Base-by-base conservation (phyloP, 1,140 invertebrate species). In the Scylla paramamosain region DNA sequence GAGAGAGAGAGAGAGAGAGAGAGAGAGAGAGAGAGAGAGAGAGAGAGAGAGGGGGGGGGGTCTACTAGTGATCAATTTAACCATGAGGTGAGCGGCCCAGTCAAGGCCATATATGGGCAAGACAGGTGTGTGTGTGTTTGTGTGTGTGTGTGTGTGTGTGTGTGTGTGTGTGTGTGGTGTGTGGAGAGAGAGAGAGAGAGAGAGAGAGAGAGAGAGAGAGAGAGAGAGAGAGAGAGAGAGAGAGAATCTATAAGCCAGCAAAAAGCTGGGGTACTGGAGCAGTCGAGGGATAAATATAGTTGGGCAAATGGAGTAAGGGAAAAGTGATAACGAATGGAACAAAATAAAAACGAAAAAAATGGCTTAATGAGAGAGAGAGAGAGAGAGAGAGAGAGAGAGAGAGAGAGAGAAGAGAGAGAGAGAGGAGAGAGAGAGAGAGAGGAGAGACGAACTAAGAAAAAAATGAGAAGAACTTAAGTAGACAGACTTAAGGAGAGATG, bases 131-230 rank as follows among this genome's bases (percentile, higher is more conserved):
- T 83, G 91, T 83, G 91, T 83, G 91, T 83, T 67, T 67, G 91
- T 92, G 90, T 67, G 90, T 92, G 90, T 92, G 90, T 92, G 90
- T 92, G 90, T 92, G 90, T 92, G 90, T 92, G 90, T 92, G 90
- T 92, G 90, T 92, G 90, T 92, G 46, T 92, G 46, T 92, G 90
- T 92, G 90, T 92, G 90, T 92, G 90, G 89, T 67, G 89, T 59
- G n/a, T 45, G 31, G 45, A 29, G 92, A 52, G 45, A 83, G 77
- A 93, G 45, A 91, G 92, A n/a, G 82, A 48, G 92, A 31, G 28
- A 45, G n/a, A 83, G 67, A 93, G 32, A 45, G 31, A 45, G 29
- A 77, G 32, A 77, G 48, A 28, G 90, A 48, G 89, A 91, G 89
- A 91, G 89, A 91, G 89, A 91, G 89, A 91, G 89, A 91, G 89